Conservation (phyloP, 2,888 invertebrate species). For the Laothoe populi region DNA sequence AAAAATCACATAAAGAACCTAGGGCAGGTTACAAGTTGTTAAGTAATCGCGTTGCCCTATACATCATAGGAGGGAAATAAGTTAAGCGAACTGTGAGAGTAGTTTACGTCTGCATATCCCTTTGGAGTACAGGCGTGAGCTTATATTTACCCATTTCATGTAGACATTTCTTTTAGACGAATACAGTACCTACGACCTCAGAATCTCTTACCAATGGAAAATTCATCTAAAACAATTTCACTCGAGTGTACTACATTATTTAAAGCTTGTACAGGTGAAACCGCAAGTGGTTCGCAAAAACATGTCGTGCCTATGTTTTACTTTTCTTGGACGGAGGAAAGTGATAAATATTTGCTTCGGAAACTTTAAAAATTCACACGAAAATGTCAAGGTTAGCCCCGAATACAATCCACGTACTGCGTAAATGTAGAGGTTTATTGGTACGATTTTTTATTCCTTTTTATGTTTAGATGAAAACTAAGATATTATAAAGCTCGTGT, state of each 20-base stretch:
- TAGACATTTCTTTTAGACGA: background rate
- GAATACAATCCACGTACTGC: background rate
- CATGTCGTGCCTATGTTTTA: conserved; percentile 26
- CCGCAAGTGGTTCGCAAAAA: conserved; percentile 29
- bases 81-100: background rate
- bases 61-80: too few species aligned
- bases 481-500: background rate
- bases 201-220: background rate
- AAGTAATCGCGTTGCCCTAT: too few species aligned
- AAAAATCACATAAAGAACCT: too few species aligned
- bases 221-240: conserved; percentile 6
- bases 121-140: background rate
- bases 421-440: background rate
- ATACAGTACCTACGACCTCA: background rate
- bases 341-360: conserved; percentile 43
- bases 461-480: background rate
- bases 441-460: background rate
- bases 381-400: conserved; percentile 17
- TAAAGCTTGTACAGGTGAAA: conserved; percentile 16
- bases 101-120: background rate
- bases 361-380: conserved; percentile 45
- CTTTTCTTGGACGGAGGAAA: conserved; percentile 28
- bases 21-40: too few species aligned
- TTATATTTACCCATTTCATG: too few species aligned
- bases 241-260: conserved; percentile 10